Base-by-base conservation (phyloP, 1,140 invertebrate species). In the Sycobia sp. region DNA sequence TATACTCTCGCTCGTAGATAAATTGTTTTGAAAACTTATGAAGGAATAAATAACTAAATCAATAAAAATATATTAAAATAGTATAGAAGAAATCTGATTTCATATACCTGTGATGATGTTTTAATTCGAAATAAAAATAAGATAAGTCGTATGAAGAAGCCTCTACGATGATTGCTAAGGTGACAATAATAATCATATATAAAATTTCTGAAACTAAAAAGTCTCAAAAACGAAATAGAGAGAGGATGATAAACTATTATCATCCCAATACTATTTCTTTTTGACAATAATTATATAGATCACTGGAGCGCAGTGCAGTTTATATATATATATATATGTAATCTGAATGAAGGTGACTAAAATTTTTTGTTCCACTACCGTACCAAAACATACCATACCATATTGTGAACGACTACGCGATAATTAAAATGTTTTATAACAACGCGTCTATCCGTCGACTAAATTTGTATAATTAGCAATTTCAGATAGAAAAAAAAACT, bases 401-500 rank as follows among this genome's bases (percentile, higher is more conserved):
- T 47, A n/a, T 4, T 4, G 20, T 14, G 14, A 36, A 27, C 23
- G 18, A n/a, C n/a, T 34, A 27, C 13, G n/a, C 11, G 36, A 56
- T 34, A 8, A 49, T 18, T 16, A 58, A 47, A 38, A 58, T 49
- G 38, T 47, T 58, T 58, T 47, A 58, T 49, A 58, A 23, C 13
- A 47, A 20, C 14, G 22, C 9, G 44, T 58, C 43, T 44, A 58
- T 58, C 43, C 43, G 36, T 34, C 38, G 11, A 56, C 22, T 38
- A 10, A 49, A 58, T 58, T 58, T 58, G 20, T 58, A 58, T 32
- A 38, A 58, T 49, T 36, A 58, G 23, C 32, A 20, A 70, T 67
- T 11, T 68, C 64, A 61, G n/a, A n/a, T n/a, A n/a, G n/a, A 66
- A 58, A 18, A 51, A 55, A 53, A 71, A 57, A 1, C 2, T 22